These are phyloP conservation scores for Sebastes alutus DNA, from an alignment of 2,797 vertebrate species.

Conservation along the genomic window DNA sequence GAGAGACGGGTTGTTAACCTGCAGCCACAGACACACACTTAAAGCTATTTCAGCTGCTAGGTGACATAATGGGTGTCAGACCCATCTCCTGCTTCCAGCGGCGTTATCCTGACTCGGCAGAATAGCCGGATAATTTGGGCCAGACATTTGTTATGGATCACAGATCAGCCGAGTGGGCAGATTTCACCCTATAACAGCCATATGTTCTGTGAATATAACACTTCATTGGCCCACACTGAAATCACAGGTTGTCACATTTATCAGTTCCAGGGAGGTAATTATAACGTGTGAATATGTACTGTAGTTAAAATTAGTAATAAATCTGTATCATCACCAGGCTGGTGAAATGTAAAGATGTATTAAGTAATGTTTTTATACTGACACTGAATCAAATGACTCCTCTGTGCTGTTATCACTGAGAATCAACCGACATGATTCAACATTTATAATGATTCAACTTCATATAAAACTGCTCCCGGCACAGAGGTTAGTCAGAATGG, in stretches of 20 bases:
- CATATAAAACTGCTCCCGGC: neutral
- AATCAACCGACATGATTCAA: too few relatives aligned
- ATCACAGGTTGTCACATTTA: neutral
- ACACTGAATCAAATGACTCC: neutral
- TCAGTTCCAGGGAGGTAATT: neutral
- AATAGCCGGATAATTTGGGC: slow-evolving; percentile 33
- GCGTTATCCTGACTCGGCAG: slow-evolving; percentile 56
- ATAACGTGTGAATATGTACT: neutral
- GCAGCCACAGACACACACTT: slow-evolving; percentile 20
- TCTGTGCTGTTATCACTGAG: neutral
- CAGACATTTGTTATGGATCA: slow-evolving; percentile 61
- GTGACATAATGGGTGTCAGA: slow-evolving; percentile 66
- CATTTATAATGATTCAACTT: neutral
- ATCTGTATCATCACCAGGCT: neutral
- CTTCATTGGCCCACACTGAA: neutral
- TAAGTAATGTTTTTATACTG: neutral
- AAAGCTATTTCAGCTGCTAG: slow-evolving; percentile 40
- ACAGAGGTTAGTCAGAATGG: neutral
- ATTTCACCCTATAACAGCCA: slow-evolving; percentile 42
- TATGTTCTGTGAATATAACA: slow-evolving; percentile 22
- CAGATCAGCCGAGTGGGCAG: slow-evolving; percentile 47
- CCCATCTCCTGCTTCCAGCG: slow-evolving; percentile 41
- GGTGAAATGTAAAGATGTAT: neutral
- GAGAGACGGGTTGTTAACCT: slow-evolving; percentile 38
- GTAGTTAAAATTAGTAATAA: neutral